A percentile compares a stretch with the other conserved stretches of the same genome.
Evolutionary conservation across 2,113 vertebrate genomes (phyloP).

Genomic region (Serilophus lunatus): DNA sequence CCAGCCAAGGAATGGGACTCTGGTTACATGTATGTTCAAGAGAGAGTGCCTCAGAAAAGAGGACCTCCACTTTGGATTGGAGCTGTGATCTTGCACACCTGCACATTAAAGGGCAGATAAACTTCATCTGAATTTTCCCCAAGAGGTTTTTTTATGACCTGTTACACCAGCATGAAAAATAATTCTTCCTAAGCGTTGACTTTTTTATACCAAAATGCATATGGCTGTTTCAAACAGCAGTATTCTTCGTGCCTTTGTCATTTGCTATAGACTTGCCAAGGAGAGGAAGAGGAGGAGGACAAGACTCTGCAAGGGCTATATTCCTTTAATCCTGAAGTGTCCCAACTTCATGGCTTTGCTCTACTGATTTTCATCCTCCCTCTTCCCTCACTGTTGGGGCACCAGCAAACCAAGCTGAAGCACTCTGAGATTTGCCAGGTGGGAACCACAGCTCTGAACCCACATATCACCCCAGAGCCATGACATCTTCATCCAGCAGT

Average conservation of each 20-base stretch:
- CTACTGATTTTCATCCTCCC: rapidly evolving
- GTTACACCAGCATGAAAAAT: neutral
- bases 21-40: rapidly evolving
- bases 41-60: neutral
- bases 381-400: neutral
- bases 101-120: neutral
- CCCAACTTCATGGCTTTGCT: neutral
- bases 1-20: neutral
- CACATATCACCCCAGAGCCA: neutral
- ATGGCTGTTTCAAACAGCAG: neutral
- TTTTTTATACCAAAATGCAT: neutral
- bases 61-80: neutral
- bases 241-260: neutral
- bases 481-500: rapidly evolving
- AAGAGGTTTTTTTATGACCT: neutral
- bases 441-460: neutral
- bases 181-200: neutral
- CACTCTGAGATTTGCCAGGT: neutral
- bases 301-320: neutral
- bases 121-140: neutral
- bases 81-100: neutral
- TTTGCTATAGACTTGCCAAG: neutral
- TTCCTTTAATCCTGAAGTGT: neutral
- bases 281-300: neutral
- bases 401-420: neutral